Conservation (phyloP, 30 jellyfish, hydroid and myxozoan species). For the Chironex yamaguchii region DNA sequence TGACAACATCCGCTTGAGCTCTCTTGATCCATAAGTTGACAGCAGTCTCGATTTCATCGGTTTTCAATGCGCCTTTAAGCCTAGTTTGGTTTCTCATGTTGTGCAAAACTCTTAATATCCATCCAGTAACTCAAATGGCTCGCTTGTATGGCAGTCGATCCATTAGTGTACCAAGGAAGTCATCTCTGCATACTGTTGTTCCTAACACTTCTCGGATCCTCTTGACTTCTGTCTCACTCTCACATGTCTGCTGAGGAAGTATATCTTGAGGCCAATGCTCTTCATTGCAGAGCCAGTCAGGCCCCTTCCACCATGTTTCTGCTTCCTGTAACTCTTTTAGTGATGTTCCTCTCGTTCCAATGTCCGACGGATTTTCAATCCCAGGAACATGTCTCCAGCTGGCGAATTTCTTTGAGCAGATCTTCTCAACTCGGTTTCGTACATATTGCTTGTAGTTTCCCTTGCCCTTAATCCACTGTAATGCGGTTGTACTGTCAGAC, state of each 20-base stretch:
- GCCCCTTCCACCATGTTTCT: slow-evolving; percentile 49
- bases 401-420: slow-evolving; percentile 20
- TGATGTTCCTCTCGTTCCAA: slow-evolving; percentile 27
- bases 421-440: slow-evolving; percentile 60
- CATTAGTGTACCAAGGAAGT: not conserved
- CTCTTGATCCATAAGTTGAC: slow-evolving; percentile 30
- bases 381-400: slow-evolving; percentile 60
- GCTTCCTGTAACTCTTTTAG: not conserved
- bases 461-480: slow-evolving; percentile 68
- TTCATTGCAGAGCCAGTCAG: slow-evolving; percentile 44
- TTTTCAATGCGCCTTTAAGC: slow-evolving; percentile 59
- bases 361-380: slow-evolving; percentile 55
- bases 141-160: slow-evolving; percentile 14
- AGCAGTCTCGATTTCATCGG: slow-evolving; percentile 54
- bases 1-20: slow-evolving; percentile 37
- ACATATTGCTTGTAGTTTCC: slow-evolving; percentile 65
- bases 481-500: slow-evolving; percentile 69
- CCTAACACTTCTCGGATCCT: slow-evolving; percentile 32
- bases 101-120: slow-evolving; percentile 53
- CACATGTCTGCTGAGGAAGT: slow-evolving; percentile 7
- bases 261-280: slow-evolving; percentile 44
- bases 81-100: slow-evolving; percentile 30
- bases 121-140: slow-evolving; percentile 52
- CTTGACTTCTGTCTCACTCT: slow-evolving; percentile 50
- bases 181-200: not conserved